Conservation (phyloP, 2,113 vertebrate genomes). For the Catharus bicknelli region DNA sequence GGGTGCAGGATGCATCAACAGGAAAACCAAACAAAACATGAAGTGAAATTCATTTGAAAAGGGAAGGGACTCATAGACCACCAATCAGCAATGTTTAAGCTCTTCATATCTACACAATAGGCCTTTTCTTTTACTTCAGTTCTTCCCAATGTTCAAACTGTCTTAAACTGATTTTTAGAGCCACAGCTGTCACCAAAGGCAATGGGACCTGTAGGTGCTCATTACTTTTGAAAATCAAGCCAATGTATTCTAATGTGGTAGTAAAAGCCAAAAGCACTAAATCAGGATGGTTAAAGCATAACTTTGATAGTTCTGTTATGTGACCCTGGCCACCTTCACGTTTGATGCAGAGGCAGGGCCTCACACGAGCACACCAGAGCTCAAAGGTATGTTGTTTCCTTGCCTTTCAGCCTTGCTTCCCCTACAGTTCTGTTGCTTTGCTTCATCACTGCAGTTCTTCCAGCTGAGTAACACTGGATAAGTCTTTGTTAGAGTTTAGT, state of each 20-base stretch:
- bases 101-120: not conserved
- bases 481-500: not conserved
- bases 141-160: constrained; percentile 24
- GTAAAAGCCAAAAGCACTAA: not conserved
- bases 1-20: constrained; percentile 73
- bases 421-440: not conserved
- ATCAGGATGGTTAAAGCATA: constrained; percentile 8
- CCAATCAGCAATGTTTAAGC: constrained; percentile 37
- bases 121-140: constrained; percentile 15
- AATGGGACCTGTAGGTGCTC: constrained; percentile 17
- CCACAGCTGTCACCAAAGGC: constrained; percentile 15
- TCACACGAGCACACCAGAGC: not conserved
- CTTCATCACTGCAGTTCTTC: not conserved
- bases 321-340: not conserved
- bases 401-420: not conserved
- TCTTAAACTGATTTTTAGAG: constrained; percentile 28
- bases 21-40: constrained; percentile 72
- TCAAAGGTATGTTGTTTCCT: not conserved
- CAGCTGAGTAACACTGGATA: not conserved
- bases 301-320: not conserved
- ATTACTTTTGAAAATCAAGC: constrained; percentile 52
- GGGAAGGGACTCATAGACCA: constrained; percentile 32
- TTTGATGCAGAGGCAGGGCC: not conserved
- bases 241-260: not conserved
- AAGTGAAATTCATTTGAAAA: constrained; percentile 71